A percentile compares a stretch with the other conserved stretches of the same genome.
Evolutionary conservation across 2,113 vertebrate genomes (phyloP).

Genomic region (Accipiter cooperii): DNA sequence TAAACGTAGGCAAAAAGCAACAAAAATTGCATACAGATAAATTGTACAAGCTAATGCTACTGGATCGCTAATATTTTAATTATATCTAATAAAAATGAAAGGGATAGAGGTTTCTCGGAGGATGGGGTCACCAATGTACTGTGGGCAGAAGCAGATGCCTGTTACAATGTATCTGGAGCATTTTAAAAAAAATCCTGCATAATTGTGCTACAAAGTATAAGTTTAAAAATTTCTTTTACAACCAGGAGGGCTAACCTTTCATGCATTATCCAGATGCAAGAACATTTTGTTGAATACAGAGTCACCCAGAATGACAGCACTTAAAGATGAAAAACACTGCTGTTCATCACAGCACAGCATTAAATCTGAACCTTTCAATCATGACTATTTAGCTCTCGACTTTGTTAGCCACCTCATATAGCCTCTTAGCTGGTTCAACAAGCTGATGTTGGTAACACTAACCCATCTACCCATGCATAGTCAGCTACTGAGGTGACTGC

Average conservation of each 20-base stretch:
- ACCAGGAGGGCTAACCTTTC: not conserved
- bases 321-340: not conserved
- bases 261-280: not conserved
- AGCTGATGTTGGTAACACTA: not conserved
- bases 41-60: not conserved
- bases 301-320: not conserved
- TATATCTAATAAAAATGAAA: not conserved
- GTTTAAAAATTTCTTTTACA: not conserved
- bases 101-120: not conserved
- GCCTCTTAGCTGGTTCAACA: not conserved
- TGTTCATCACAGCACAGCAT: not conserved
- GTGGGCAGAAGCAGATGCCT: not conserved
- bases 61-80: not conserved
- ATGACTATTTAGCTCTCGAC: not conserved
- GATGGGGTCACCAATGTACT: not conserved
- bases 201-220: not conserved
- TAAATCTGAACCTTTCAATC: not conserved
- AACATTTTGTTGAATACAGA: not conserved
- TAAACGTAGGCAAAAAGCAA: not conserved
- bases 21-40: not conserved
- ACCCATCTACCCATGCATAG: rapidly evolving
- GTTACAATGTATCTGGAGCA: not conserved
- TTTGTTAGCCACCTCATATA: not conserved
- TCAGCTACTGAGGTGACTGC: not conserved
- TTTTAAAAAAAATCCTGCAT: too few relatives aligned